phyloP scores from a whole-genome alignment of 1,140 invertebrate species.

The Eulimnadia texana region DNA sequence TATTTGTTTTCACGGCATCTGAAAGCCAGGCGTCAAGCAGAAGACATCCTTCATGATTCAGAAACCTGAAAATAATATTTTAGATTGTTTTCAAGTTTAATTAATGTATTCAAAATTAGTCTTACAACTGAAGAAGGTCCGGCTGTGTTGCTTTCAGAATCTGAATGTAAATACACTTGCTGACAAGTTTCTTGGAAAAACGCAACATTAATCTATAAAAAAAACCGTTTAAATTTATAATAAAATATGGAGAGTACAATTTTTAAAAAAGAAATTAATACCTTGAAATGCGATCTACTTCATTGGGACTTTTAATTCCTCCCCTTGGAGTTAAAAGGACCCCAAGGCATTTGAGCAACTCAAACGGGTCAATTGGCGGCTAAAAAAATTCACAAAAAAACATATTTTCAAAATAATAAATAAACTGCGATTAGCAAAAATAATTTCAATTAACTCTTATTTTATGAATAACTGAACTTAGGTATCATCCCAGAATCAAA shows the following conservation, averaged over 20 bases:
- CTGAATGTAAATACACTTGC: constrained; percentile 88
- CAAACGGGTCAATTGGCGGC: constrained; percentile 79
- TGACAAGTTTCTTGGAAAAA: constrained; percentile 87
- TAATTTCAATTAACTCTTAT: too few relatives aligned
- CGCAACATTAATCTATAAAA: constrained; percentile 80
- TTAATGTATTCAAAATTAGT: too few relatives aligned
- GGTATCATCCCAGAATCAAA: too few relatives aligned
- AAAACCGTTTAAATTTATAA: constrained; percentile 22
- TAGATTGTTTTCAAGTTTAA: neutral
- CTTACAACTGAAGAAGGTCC: constrained; percentile 62
- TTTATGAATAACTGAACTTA: too few relatives aligned
- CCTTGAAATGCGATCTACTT: constrained; percentile 65
- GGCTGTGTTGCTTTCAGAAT: constrained; percentile 77
- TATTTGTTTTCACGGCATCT: constrained; percentile 63
- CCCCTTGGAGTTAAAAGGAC: constrained; percentile 64
- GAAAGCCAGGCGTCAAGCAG: constrained; percentile 74
- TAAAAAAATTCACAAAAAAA: constrained; percentile 27
- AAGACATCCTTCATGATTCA: constrained; percentile 78
- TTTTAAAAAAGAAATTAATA: constrained; percentile 26
- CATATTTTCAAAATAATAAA: constrained; percentile 7
- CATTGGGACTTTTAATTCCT: constrained; percentile 68
- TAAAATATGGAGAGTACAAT: neutral
- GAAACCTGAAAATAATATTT: constrained; percentile 44
- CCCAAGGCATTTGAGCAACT: constrained; percentile 69
- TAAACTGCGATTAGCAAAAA: too few relatives aligned